A percentile compares a stretch with the other conserved stretches of the same genome.
Evolutionary conservation across 2,113 vertebrate species (phyloP).

Genomic region (Bungarus multicinctus): DNA sequence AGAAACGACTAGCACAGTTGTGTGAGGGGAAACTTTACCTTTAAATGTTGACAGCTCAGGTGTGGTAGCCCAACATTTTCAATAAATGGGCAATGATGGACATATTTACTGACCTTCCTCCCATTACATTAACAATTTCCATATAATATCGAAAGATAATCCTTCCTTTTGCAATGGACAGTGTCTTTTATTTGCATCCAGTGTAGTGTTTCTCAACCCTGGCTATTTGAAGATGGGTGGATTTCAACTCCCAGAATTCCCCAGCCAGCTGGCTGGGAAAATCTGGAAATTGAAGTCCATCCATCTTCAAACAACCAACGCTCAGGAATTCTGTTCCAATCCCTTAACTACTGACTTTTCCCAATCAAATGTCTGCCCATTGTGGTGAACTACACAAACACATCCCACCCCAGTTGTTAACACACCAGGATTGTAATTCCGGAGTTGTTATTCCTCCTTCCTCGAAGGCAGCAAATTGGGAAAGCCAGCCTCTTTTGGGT

Average conservation of each 20-base stretch:
- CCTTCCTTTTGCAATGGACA: neutral
- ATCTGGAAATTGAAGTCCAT: no score
- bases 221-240: no score
- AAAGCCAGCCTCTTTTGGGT: neutral
- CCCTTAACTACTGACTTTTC: neutral
- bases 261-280: no score
- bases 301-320: no score
- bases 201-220: no score
- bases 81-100: neutral
- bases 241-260: no score
- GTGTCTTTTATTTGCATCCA: neutral
- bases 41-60: neutral
- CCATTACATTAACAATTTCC: neutral
- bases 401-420: neutral
- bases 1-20: no score
- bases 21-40: no score
- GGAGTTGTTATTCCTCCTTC: neutral
- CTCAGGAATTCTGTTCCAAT: neutral
- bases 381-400: neutral
- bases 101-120: neutral
- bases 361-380: neutral
- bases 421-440: neutral
- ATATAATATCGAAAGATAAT: neutral
- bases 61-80: neutral
- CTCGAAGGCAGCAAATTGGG: neutral